These are phyloP conservation scores for Brachypalpus laphriformis DNA, from an alignment of 2,888 invertebrate genomes.

Conservation along the genomic window DNA sequence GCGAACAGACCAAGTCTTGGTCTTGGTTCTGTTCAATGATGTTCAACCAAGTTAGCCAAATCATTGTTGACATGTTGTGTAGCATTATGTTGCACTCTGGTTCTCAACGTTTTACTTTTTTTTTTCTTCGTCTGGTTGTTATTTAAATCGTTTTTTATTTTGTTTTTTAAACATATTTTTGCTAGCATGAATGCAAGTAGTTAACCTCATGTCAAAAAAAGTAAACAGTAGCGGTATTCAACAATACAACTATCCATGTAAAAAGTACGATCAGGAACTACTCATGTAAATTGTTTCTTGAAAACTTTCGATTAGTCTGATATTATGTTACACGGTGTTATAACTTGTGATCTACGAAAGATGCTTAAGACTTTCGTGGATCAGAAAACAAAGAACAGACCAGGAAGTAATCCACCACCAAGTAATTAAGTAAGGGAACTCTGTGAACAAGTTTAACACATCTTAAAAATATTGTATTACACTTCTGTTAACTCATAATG, in stretches of 20 bases:
- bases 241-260: no score
- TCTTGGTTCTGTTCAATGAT: slow-evolving; percentile 38
- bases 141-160: not conserved
- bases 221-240: no score
- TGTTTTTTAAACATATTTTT: not conserved
- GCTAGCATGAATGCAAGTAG: not conserved
- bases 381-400: not conserved
- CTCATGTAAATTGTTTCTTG: not conserved
- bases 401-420: slow-evolving; percentile 2
- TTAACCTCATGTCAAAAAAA: no score
- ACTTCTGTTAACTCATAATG: slow-evolving; percentile 18
- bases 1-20: slow-evolving; percentile 36
- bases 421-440: slow-evolving; percentile 16
- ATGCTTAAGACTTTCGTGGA: not conserved
- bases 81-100: slow-evolving; percentile 27
- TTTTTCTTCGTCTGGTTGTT: not conserved
- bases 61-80: slow-evolving; percentile 54
- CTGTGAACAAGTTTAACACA: not conserved
- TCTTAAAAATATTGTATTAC: slow-evolving; percentile 40
- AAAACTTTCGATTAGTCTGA: not conserved
- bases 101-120: not conserved
- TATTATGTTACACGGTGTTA: not conserved
- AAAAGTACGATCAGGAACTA: no score
- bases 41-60: slow-evolving; percentile 63
- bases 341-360: no score